Conservation (phyloP, 2,888 invertebrate species). For the Platerodrilus igneus region DNA sequence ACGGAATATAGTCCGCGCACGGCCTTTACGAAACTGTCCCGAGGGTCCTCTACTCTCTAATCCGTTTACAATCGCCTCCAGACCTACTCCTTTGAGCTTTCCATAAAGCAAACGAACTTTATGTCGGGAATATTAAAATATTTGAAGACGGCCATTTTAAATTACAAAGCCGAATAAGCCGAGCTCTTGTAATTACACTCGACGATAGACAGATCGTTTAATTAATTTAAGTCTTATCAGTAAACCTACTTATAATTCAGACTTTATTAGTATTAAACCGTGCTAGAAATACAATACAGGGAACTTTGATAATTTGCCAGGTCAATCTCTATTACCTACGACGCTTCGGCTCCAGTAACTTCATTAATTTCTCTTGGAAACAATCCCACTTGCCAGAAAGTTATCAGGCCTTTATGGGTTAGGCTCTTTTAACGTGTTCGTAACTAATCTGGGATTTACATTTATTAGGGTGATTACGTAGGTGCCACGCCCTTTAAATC, state of each 20-base stretch:
- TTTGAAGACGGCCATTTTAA: too few relatives aligned
- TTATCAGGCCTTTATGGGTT: slow-evolving; percentile 28
- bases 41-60: slow-evolving; percentile 22
- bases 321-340: slow-evolving; percentile 31
- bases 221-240: too few relatives aligned
- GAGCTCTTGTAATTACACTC: too few relatives aligned
- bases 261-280: too few relatives aligned
- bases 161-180: too few relatives aligned
- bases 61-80: slow-evolving; percentile 25
- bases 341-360: slow-evolving; percentile 30
- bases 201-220: too few relatives aligned
- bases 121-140: slow-evolving; percentile 23
- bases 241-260: too few relatives aligned
- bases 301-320: slow-evolving; percentile 30
- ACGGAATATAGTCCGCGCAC: slow-evolving; percentile 21
- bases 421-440: slow-evolving; percentile 14
- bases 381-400: slow-evolving; percentile 25
- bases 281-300: slow-evolving; percentile 26
- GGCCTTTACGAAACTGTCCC: slow-evolving; percentile 21
- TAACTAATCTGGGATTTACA: too few relatives aligned
- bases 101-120: slow-evolving; percentile 19
- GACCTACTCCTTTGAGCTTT: slow-evolving; percentile 22
- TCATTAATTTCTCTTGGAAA: slow-evolving; percentile 31
- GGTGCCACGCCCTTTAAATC: too few relatives aligned
- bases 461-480: too few relatives aligned